These are phyloP conservation scores for Machimus rusticus DNA, from an alignment of 2,888 invertebrate species.

Conservation along the genomic window DNA sequence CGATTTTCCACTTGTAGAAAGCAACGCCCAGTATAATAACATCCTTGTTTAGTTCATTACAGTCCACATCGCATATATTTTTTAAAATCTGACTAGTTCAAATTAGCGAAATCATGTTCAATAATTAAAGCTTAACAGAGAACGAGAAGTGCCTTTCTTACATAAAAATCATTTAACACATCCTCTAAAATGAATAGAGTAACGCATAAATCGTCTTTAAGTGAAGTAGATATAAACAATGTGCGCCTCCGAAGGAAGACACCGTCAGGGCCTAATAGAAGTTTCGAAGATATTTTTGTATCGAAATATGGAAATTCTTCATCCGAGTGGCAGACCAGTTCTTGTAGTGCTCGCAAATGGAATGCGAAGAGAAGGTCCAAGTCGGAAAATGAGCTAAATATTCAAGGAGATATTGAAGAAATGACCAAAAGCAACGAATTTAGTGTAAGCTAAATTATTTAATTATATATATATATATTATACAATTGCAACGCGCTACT, in stretches of 20 bases:
- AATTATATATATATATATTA: neutral
- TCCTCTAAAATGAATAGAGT: neutral
- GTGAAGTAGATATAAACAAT: constrained; percentile 11
- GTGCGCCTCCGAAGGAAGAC: neutral
- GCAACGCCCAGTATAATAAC: constrained; percentile 29
- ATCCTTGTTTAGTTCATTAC: neutral
- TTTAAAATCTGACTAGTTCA: neutral
- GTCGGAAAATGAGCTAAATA: constrained; percentile 14
- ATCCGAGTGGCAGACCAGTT: neutral
- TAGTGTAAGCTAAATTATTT: neutral
- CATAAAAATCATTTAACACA: neutral
- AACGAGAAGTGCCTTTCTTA: constrained; percentile 12
- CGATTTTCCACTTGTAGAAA: neutral
- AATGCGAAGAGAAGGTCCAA: constrained; percentile 2
- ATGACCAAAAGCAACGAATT: neutral
- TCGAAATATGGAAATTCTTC: neutral
- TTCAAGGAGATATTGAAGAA: neutral
- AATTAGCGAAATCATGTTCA: neutral
- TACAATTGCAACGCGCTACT: neutral
- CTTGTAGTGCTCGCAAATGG: neutral
- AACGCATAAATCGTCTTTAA: neutral
- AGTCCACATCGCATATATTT: neutral
- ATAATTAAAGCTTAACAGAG: neutral
- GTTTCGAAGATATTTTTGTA: constrained; percentile 27
- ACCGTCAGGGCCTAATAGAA: neutral